phyloP scores from a whole-genome alignment of 2,797 vertebrate genomes.

The Poeciliopsis gracilis region DNA sequence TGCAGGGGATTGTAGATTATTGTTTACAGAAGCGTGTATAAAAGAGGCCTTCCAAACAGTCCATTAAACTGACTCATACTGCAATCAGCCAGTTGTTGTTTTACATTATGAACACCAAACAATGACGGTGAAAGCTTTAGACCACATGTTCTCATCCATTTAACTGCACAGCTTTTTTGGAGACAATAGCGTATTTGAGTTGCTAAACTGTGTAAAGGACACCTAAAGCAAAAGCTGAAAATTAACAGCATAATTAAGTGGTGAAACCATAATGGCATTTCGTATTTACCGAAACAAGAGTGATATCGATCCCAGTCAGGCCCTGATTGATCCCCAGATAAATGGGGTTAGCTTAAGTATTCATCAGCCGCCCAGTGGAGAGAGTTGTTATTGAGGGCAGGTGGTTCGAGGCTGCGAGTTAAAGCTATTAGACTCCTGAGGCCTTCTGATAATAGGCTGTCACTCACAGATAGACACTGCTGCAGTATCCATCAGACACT shows the following conservation, averaged over 20 bases:
- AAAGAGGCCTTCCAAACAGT: conserved; percentile 28
- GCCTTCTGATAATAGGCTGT: conserved; percentile 83
- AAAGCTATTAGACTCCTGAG: conserved; percentile 83
- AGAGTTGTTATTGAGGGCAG: conserved; percentile 82
- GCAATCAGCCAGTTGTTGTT: conserved; percentile 10
- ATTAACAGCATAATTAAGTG: conserved; percentile 85
- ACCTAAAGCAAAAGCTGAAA: conserved; percentile 78
- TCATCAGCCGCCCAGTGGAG: conserved; percentile 78
- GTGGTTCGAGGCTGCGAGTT: conserved; percentile 78
- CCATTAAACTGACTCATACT: not conserved
- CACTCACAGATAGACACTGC: conserved; percentile 71
- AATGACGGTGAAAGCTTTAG: conserved; percentile 16
- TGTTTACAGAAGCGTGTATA: conserved; percentile 31
- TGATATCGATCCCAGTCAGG: conserved; percentile 79
- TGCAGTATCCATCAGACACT: conserved; percentile 64
- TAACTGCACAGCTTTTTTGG: conserved; percentile 21
- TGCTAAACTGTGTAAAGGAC: conserved; percentile 66
- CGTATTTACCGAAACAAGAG: conserved; percentile 85
- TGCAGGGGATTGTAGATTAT: not conserved
- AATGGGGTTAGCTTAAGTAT: conserved; percentile 81
- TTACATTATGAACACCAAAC: not conserved
- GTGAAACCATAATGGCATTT: conserved; percentile 80
- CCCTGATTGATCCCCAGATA: conserved; percentile 83
- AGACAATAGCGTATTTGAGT: conserved; percentile 40
- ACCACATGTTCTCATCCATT: conserved; percentile 6